Percentiles rank a stretch among this genome's conserved stretches.
Conservation (phyloP, 2,888 invertebrate genomes). For the Lypha dubia region DNA sequence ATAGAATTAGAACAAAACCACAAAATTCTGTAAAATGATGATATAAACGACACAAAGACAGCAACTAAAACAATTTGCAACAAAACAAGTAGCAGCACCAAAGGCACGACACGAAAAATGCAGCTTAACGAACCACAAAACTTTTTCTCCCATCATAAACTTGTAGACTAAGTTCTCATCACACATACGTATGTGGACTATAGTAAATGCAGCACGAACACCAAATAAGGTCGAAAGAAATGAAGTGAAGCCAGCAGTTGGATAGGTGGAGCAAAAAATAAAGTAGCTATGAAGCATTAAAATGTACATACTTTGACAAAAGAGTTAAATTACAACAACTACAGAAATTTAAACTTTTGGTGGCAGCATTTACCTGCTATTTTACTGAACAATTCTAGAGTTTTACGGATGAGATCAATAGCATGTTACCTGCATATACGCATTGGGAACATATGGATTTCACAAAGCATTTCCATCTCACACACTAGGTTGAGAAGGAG, state of each 20-base stretch:
- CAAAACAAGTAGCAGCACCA: slow-evolving; percentile 54
- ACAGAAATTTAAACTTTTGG: slow-evolving; percentile 25
- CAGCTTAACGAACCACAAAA: slow-evolving; percentile 69
- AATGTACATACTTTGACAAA: slow-evolving; percentile 38
- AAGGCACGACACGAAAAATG: slow-evolving; percentile 57
- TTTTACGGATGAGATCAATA: too few species aligned
- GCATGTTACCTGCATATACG: too few species aligned
- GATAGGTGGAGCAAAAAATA: background rate
- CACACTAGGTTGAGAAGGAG: too few species aligned
- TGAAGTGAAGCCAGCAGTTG: slow-evolving; percentile 14
- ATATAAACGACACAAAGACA: slow-evolving; percentile 25
- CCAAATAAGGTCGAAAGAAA: background rate
- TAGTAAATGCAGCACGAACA: slow-evolving; percentile 2
- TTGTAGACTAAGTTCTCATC: slow-evolving; percentile 29
- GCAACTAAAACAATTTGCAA: slow-evolving; percentile 28
- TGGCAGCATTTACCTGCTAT: background rate
- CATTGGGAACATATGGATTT: too few species aligned
- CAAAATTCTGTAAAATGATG: slow-evolving; percentile 51
- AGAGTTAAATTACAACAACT: slow-evolving; percentile 22
- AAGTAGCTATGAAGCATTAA: slow-evolving; percentile 19
- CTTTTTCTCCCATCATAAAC: slow-evolving; percentile 43
- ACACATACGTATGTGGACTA: background rate
- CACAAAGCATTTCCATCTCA: too few species aligned
- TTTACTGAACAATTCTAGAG: too few species aligned
- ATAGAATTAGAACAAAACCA: slow-evolving; percentile 49